Conservation (phyloP, 2,888 invertebrate genomes). For the Meganola albula region DNA sequence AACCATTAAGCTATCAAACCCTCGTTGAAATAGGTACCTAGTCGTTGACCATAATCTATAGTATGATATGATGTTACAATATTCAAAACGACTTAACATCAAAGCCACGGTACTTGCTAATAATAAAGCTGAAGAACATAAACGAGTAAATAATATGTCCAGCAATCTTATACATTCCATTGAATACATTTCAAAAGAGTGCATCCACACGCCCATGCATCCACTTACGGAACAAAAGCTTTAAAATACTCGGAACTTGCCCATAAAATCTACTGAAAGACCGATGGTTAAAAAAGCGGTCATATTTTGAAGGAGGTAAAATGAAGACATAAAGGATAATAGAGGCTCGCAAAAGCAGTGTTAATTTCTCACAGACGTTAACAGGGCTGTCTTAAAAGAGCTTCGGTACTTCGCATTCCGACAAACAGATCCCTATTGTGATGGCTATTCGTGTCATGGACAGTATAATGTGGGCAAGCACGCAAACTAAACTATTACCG, state of each 20-base stretch:
- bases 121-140: too few relatives aligned
- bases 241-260: slow-evolving; percentile 31
- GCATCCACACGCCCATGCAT: slow-evolving; percentile 22
- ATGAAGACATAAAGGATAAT: slow-evolving; percentile 58
- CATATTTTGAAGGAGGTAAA: slow-evolving; percentile 41
- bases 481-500: slow-evolving; percentile 38
- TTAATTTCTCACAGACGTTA: slow-evolving; percentile 59
- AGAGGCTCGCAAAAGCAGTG: slow-evolving; percentile 47
- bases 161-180: slow-evolving; percentile 11
- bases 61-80: too few relatives aligned
- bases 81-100: too few relatives aligned
- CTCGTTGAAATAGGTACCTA: too few relatives aligned
- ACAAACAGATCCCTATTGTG: slow-evolving; percentile 53
- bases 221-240: slow-evolving; percentile 21
- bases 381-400: slow-evolving; percentile 49
- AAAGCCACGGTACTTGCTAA: too few relatives aligned
- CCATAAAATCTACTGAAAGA: slow-evolving; percentile 33
- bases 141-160: slow-evolving; percentile 9
- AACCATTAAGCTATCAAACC: too few relatives aligned
- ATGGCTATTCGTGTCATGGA: slow-evolving; percentile 48
- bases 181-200: slow-evolving; percentile 12
- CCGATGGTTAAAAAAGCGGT: slow-evolving; percentile 33
- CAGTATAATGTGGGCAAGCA: slow-evolving; percentile 28
- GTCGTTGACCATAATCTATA: too few relatives aligned
- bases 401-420: slow-evolving; percentile 36